These are phyloP conservation scores for Mormyrus hasselquistii DNA, from an alignment of 2,797 vertebrate genomes.

Conservation along the genomic window DNA sequence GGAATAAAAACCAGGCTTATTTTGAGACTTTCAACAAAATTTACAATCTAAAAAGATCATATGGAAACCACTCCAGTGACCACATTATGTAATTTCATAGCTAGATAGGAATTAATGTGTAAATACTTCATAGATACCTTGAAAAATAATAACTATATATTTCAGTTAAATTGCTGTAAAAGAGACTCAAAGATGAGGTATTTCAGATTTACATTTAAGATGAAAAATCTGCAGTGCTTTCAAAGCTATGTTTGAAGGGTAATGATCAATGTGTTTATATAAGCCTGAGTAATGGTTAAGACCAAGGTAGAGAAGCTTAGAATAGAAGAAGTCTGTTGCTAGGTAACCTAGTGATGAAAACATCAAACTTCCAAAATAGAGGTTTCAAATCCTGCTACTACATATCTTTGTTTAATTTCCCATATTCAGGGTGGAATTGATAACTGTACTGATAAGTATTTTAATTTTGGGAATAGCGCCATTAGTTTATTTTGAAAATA, in stretches of 20 bases:
- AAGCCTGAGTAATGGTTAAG: constrained; percentile 48
- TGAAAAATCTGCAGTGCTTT: background rate
- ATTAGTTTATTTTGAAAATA: background rate
- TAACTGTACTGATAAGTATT: constrained; percentile 51
- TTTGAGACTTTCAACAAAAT: background rate
- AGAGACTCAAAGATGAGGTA: background rate
- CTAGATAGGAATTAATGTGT: background rate
- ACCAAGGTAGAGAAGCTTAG: constrained; percentile 57
- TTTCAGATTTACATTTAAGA: background rate
- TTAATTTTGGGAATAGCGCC: constrained; percentile 27
- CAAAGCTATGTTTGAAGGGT: background rate
- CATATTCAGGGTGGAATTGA: constrained; percentile 50
- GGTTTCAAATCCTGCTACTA: constrained; percentile 65
- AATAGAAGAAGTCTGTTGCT: constrained; percentile 64
- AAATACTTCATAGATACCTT: background rate
- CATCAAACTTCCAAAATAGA: constrained; percentile 62
- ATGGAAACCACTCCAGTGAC: background rate
- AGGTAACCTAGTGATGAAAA: constrained; percentile 67
- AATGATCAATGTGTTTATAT: constrained; percentile 37
- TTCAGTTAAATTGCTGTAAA: background rate
- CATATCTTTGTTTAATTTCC: constrained; percentile 50
- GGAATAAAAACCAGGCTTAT: background rate
- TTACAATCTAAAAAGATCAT: background rate
- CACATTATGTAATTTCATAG: background rate
- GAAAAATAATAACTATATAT: background rate